A percentile compares a stretch with the other conserved stretches of the same genome.
These are phyloP conservation scores for Pogonus chalceus DNA, from an alignment of 1,140 invertebrate species.

Conservation along the genomic window DNA sequence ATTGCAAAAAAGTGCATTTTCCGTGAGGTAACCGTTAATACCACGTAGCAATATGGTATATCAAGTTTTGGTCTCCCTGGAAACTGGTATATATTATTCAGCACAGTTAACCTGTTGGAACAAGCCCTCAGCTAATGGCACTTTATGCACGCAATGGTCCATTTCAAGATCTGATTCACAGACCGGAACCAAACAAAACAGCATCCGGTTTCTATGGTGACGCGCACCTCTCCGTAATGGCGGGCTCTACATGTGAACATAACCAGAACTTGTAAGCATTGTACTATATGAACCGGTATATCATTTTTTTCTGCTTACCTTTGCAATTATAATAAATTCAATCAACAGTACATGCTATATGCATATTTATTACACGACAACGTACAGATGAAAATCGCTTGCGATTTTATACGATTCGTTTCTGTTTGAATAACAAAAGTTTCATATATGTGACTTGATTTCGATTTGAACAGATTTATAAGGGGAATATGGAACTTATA, in stretches of 20 bases:
- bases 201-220: not conserved
- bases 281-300: slow-evolving; percentile 4
- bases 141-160: slow-evolving; percentile 6
- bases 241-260: not conserved
- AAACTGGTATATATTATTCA: too few relatives aligned
- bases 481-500: not conserved
- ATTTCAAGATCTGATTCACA: not conserved
- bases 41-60: too few relatives aligned
- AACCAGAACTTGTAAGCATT: not conserved
- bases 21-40: too few relatives aligned
- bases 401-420: not conserved
- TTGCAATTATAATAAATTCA: not conserved
- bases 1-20: too few relatives aligned
- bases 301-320: not conserved
- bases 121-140: not conserved
- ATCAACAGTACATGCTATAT: not conserved
- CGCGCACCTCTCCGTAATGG: not conserved
- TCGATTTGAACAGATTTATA: not conserved
- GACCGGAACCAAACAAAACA: slow-evolving; percentile 6
- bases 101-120: not conserved
- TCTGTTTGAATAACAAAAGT: not conserved
- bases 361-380: not conserved
- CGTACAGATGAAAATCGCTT: not conserved
- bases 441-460: not conserved
- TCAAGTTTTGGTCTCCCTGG: too few relatives aligned